phyloP scores from a whole-genome alignment of 53 echinoderm and acorn worm species.

The Zoroaster sp. region DNA sequence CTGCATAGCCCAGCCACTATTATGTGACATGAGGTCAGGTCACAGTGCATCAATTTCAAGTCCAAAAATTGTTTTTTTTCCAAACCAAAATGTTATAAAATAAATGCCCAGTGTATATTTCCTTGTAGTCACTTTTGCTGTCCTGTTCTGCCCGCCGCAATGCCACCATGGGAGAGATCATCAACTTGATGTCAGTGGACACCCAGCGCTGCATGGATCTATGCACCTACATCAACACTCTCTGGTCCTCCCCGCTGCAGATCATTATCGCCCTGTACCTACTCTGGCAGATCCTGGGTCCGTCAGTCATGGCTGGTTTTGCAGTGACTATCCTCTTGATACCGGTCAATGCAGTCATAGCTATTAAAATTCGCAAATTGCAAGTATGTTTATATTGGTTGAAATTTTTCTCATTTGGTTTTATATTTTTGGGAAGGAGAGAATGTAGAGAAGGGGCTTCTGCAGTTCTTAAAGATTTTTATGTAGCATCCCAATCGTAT shows the following conservation, averaged over 20 bases:
- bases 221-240: conserved; percentile 74
- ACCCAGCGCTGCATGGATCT: conserved; percentile 92
- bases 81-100: too few relatives aligned
- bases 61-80: too few relatives aligned
- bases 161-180: conserved; percentile 85
- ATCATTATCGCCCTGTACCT: conserved; percentile 82
- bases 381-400: conserved; percentile 76
- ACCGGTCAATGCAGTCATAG: conserved; percentile 83
- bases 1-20: too few relatives aligned
- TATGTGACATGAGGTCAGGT: too few relatives aligned
- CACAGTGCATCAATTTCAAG: too few relatives aligned
- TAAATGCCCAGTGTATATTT: too few relatives aligned
- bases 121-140: conserved; percentile 68
- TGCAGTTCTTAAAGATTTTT: too few relatives aligned
- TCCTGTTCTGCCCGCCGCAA: conserved; percentile 77
- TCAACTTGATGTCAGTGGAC: conserved; percentile 95
- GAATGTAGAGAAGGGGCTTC: too few relatives aligned
- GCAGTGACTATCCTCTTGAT: conserved; percentile 77
- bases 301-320: conserved; percentile 82
- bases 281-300: conserved; percentile 77
- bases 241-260: conserved; percentile 91
- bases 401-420: too few relatives aligned
- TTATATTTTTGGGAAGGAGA: too few relatives aligned
- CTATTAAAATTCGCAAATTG: conserved; percentile 69
- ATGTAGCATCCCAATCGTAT: too few relatives aligned